Evolutionary conservation across 2,797 vertebrate species (phyloP).

Genomic region (Gambelia wislizenii): DNA sequence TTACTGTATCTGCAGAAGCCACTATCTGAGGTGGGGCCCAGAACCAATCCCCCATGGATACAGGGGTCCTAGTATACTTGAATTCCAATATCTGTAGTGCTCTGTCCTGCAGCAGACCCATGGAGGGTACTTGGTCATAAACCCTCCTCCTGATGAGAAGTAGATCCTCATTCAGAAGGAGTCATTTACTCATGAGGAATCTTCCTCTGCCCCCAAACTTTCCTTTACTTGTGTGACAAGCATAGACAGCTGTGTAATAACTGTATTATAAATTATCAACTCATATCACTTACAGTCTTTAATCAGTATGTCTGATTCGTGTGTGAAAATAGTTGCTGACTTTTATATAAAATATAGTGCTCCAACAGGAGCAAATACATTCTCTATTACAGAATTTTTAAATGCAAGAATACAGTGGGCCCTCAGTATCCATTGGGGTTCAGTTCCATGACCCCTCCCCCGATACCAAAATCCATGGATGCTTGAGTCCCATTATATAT

Average conservation of each 20-base stretch:
- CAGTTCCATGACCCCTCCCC: no score
- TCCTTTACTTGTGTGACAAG: no score
- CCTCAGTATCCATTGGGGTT: no score
- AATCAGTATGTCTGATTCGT: neutral
- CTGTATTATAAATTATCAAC: neutral
- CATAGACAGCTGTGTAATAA: neutral
- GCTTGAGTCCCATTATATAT: no score
- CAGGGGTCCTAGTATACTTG: no score
- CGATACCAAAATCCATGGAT: no score
- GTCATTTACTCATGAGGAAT: neutral
- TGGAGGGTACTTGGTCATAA: neutral
- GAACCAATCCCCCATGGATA: no score
- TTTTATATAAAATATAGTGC: constrained; percentile 3
- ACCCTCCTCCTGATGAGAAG: neutral
- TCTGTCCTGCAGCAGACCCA: no score
- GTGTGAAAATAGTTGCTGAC: neutral
- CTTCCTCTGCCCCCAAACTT: neutral
- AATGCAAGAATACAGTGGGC: neutral
- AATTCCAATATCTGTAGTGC: no score
- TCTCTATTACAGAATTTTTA: neutral
- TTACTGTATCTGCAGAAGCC: no score
- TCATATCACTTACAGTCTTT: neutral
- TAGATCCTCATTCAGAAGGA: neutral
- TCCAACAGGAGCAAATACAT: neutral
- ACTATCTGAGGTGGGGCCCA: no score